phyloP scores from a whole-genome alignment of 2,113 vertebrate species.

The Henicopernis longicauda region DNA sequence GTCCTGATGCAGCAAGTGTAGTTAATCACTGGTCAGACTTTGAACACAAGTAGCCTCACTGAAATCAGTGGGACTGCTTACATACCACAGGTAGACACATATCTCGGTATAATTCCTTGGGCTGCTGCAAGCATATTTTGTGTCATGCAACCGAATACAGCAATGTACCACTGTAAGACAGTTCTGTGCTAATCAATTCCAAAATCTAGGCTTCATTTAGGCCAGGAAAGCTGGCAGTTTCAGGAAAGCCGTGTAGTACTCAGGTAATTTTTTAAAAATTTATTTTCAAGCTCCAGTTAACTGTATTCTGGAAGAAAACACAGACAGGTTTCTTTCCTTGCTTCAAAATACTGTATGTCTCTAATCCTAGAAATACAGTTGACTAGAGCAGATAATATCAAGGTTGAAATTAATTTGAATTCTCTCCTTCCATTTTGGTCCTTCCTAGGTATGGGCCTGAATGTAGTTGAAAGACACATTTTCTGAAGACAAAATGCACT shows the following conservation, averaged over 20 bases:
- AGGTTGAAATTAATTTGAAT: background rate
- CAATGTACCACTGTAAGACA: background rate
- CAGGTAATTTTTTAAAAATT: background rate
- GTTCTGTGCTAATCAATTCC: background rate
- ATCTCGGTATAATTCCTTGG: background rate
- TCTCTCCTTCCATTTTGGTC: background rate
- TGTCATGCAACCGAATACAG: background rate
- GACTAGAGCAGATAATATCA: background rate
- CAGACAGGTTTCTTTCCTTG: background rate
- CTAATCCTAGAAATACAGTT: background rate
- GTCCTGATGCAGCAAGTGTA: background rate
- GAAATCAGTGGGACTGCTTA: background rate
- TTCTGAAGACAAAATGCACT: background rate
- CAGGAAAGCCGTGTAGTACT: background rate
- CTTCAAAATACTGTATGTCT: background rate
- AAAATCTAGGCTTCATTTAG: background rate
- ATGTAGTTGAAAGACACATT: background rate
- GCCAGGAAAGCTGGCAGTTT: background rate
- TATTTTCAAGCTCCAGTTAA: background rate
- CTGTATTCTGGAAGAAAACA: background rate
- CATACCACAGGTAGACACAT: fast-evolving
- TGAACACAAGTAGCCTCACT: background rate
- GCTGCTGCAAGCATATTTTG: background rate
- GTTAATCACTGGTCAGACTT: background rate
- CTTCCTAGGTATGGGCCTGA: background rate